A percentile compares a stretch with the other conserved stretches of the same genome.
These are phyloP conservation scores for Idaea dimidiata DNA, from an alignment of 2,888 invertebrate species.

Conservation along the genomic window DNA sequence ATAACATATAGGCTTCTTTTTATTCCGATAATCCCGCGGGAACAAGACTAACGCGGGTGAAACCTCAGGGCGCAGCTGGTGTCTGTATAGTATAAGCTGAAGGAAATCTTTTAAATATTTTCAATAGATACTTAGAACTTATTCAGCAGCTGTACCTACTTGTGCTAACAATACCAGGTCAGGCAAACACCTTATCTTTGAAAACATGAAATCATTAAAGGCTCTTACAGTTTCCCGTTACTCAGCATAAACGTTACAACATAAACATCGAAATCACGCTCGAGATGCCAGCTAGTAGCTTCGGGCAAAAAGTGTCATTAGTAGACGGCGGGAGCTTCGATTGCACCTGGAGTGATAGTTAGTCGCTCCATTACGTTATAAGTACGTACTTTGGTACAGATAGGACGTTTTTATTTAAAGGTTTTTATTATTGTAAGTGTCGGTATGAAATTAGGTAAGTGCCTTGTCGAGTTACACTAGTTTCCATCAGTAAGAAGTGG, in stretches of 20 bases:
- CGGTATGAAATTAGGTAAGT: too few relatives aligned
- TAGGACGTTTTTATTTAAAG: conserved; percentile 11
- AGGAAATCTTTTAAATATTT: too few relatives aligned
- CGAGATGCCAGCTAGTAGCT: neutral
- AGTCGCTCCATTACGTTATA: neutral
- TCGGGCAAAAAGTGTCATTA: conserved; percentile 3
- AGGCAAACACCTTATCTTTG: neutral
- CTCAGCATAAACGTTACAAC: neutral
- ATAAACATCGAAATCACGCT: neutral
- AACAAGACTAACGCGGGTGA: too few relatives aligned
- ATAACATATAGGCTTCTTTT: too few relatives aligned
- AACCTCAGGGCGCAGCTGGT: too few relatives aligned
- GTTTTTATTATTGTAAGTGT: too few relatives aligned
- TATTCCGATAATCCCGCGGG: too few relatives aligned
- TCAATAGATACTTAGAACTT: too few relatives aligned
- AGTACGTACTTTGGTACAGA: neutral
- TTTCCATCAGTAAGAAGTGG: too few relatives aligned
- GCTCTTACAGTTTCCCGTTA: neutral
- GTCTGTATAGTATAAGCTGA: too few relatives aligned
- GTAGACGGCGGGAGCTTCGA: neutral
- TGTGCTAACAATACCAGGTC: neutral
- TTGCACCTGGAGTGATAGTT: conserved; percentile 1
- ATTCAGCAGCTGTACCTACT: too few relatives aligned
- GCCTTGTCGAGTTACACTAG: too few relatives aligned
- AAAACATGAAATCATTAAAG: neutral